phyloP scores from a whole-genome alignment of 2,888 invertebrate genomes.

The Hydraecia micacea region DNA sequence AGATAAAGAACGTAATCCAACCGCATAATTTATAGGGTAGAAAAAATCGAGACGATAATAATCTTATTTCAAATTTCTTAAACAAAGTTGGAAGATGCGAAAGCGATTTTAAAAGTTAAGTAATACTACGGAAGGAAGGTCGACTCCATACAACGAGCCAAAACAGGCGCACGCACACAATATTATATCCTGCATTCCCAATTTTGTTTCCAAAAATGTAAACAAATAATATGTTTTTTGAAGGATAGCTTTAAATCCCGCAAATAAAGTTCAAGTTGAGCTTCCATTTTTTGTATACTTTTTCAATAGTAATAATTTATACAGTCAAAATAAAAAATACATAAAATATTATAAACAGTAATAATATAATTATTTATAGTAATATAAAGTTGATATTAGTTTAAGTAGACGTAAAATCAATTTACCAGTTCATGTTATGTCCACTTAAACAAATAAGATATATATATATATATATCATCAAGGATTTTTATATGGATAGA shows the following conservation, averaged over 20 bases:
- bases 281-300: too few relatives aligned
- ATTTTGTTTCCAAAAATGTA: not conserved
- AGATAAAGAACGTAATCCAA: slow-evolving; percentile 35
- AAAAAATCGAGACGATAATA: slow-evolving; percentile 53
- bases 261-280: too few relatives aligned
- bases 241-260: not conserved
- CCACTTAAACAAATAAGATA: too few relatives aligned
- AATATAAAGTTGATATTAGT: not conserved
- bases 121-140: slow-evolving; percentile 23
- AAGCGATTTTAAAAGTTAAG: slow-evolving; percentile 63
- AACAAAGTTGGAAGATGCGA: slow-evolving; percentile 58
- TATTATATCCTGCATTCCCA: not conserved
- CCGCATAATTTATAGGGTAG: slow-evolving; percentile 42
- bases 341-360: too few relatives aligned
- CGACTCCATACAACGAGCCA: rapidly evolving
- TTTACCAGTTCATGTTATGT: too few relatives aligned
- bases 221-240: too few relatives aligned
- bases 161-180: not conserved
- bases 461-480: too few relatives aligned
- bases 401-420: not conserved
- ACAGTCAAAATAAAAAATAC: too few relatives aligned
- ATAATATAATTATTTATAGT: too few relatives aligned
- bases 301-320: too few relatives aligned
- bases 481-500: not conserved
- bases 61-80: slow-evolving; percentile 60